A percentile compares a stretch with the other conserved stretches of the same genome.
Conservation (phyloP, 1,140 invertebrate species). For the Tetramorium parvispinum region DNA sequence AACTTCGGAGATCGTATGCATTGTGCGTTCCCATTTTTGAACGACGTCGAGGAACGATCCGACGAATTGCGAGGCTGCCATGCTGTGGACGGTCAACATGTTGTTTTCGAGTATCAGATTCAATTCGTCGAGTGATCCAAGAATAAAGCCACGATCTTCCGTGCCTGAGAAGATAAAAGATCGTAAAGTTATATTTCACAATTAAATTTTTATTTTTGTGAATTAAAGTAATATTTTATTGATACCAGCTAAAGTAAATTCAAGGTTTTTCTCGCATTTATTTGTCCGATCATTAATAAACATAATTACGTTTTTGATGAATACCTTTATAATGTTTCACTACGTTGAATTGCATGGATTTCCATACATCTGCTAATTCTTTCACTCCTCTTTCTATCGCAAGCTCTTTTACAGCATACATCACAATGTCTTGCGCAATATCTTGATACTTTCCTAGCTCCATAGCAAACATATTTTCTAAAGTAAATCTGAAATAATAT, state of each 20-base stretch:
- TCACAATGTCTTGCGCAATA: constrained; percentile 93
- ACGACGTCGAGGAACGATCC: constrained; percentile 93
- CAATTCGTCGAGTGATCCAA: constrained; percentile 94
- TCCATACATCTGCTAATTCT: constrained; percentile 92
- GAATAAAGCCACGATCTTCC: constrained; percentile 89
- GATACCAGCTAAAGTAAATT: neutral
- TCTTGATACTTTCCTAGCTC: constrained; percentile 94
- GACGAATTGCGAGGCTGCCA: constrained; percentile 95
- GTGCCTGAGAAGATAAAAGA: constrained; percentile 78
- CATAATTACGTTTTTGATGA: neutral
- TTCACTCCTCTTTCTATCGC: constrained; percentile 94
- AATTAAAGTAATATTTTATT: constrained; percentile 76
- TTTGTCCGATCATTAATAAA: neutral
- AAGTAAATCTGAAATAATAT: constrained; percentile 88
- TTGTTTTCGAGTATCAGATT: constrained; percentile 94
- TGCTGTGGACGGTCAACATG: constrained; percentile 95
- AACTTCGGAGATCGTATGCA: constrained; percentile 93
- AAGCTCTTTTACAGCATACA: constrained; percentile 94
- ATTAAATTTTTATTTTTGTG: neutral
- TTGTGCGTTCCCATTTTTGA: constrained; percentile 93
- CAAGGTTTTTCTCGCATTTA: neutral
- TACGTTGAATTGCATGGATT: constrained; percentile 90
- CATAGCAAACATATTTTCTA: constrained; percentile 97
- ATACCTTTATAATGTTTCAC: constrained; percentile 88
- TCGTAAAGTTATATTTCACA: neutral